These are phyloP conservation scores for Spicauda simplicius DNA, from an alignment of 2,888 invertebrate genomes.

Conservation along the genomic window DNA sequence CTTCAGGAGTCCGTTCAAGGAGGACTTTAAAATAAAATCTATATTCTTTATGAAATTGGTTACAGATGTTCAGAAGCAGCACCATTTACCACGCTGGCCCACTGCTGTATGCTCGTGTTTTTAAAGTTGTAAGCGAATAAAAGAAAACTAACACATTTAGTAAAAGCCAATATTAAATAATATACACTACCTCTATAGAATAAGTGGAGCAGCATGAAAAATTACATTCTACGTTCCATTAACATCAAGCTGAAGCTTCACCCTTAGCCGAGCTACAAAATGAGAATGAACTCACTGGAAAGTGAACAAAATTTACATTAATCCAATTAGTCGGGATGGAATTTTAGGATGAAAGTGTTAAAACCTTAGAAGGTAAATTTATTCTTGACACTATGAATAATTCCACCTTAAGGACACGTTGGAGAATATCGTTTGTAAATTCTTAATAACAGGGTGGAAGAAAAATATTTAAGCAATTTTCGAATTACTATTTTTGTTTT, in stretches of 20 bases:
- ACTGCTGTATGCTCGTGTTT: no score
- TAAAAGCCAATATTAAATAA: no score
- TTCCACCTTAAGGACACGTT: background rate
- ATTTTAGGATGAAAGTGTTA: constrained; percentile 15
- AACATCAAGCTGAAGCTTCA: constrained; percentile 12
- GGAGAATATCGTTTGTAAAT: background rate
- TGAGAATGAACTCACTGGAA: constrained; percentile 9
- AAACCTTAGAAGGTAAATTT: constrained; percentile 1
- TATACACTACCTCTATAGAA: no score
- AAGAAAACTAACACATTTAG: no score
- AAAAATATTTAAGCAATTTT: no score
- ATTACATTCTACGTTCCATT: constrained; percentile 10
- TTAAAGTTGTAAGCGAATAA: no score
- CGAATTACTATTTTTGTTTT: no score
- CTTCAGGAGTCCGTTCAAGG: no score
- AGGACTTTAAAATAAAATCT: no score
- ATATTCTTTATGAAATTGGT: no score
- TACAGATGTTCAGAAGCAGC: no score
- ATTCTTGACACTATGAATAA: constrained; percentile 11
- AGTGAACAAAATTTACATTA: constrained; percentile 18
- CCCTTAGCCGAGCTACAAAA: constrained; percentile 9
- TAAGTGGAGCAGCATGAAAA: constrained; percentile 1
- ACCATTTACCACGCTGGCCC: no score
- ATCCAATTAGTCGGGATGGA: constrained; percentile 16
- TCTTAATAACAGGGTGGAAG: background rate